Percentiles rank a stretch among this genome's conserved stretches.
These are phyloP conservation scores for Papilio protenor DNA, from an alignment of 2,888 invertebrate species.

Conservation along the genomic window DNA sequence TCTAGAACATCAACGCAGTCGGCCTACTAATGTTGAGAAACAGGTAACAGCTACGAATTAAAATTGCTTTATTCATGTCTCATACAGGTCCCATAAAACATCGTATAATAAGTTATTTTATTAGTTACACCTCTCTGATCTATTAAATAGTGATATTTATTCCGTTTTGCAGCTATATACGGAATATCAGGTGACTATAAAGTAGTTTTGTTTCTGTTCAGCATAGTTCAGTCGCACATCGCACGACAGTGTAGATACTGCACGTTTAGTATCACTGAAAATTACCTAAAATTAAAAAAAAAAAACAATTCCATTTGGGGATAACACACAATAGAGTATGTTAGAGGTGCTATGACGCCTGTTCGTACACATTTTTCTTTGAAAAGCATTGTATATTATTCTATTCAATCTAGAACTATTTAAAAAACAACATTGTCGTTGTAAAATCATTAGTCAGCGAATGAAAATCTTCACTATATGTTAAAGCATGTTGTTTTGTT, in stretches of 20 bases:
- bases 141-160: slow-evolving; percentile 11
- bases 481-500: neutral
- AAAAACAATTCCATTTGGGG: neutral
- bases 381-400: neutral
- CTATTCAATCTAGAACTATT: neutral
- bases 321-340: neutral
- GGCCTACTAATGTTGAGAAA: slow-evolving; percentile 89
- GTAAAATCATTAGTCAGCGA: too few relatives aligned
- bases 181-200: slow-evolving; percentile 81
- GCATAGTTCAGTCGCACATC: slow-evolving; percentile 1
- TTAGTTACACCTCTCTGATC: neutral
- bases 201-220: neutral
- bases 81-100: neutral
- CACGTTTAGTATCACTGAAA: neutral
- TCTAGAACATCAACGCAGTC: slow-evolving; percentile 74
- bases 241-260: neutral
- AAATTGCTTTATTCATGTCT: neutral
- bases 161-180: slow-evolving; percentile 73
- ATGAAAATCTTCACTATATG: neutral
- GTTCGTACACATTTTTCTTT: neutral
- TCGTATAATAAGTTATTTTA: neutral
- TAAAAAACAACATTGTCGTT: neutral
- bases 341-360: neutral
- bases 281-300: neutral
- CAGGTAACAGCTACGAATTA: slow-evolving; percentile 84